Base-by-base conservation (phyloP, 2,888 invertebrate species). In the Callinectes sapidus region DNA sequence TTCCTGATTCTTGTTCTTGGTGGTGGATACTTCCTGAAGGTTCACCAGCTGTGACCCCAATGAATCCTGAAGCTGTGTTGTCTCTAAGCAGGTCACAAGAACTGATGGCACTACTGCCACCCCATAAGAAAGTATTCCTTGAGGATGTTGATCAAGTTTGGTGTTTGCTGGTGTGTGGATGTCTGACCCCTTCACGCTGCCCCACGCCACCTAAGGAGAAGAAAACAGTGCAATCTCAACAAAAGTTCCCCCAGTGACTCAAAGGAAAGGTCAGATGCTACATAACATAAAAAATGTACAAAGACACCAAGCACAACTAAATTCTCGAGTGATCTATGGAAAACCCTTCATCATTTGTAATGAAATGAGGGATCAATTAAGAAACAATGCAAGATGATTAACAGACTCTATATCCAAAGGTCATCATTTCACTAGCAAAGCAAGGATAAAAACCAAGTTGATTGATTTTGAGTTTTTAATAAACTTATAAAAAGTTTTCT, bases 121-220 rank as follows among this genome's bases (percentile, higher is more conserved):
- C 61, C 89, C 61, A 14, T 55, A 92, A 61, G 89, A 87, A 5
- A 86, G 92, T 42, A 89, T 89, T 6, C 92, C 92, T 28, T 85
- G 89, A 8, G 86, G 92, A 28, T 89, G 89, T 32, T 92, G 89
- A 55, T 61, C 61, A 77, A 61, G 42, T 81, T 66, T 85, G 89
- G 23, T 85, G 92, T 89, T 86, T 77, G 54, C 39, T 28, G 89
- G 18, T 32, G 89, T 42, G 77, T 55, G 85, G 85, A 54, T 66
- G 87, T 39, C 92, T 23, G 89, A 89, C 89, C 92, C 92, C 32
- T 89, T 61, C 88, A 92, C 81, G 86, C 89, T 55, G 91, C 88
- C 92, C 92, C 89, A 92, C 89, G 86, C 71, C 85, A 92, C 92
- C 92, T 92, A 92, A 23, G 92, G 92, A 89, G 55, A 61, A 91